Evolutionary conservation across 2,113 vertebrate species (phyloP).

Genomic region (Aix galericulata): DNA sequence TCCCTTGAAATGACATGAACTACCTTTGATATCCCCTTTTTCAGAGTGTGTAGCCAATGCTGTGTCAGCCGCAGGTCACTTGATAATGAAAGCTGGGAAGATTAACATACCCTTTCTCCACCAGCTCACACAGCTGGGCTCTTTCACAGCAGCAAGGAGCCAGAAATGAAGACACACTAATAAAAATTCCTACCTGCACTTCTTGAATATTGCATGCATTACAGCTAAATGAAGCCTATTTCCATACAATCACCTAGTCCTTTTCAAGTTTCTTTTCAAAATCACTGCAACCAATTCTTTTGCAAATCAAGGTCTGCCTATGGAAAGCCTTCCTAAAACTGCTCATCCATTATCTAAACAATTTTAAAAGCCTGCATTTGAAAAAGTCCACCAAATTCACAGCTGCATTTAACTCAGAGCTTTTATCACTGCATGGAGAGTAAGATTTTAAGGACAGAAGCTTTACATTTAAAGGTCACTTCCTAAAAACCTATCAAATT

Average conservation of each 20-base stretch:
- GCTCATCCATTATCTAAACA: conserved; percentile 24
- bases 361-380: background rate
- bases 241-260: conserved; percentile 5
- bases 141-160: background rate
- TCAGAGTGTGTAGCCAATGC: background rate
- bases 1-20: background rate
- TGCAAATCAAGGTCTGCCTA: conserved; percentile 10
- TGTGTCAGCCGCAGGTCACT: background rate
- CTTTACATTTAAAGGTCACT: background rate
- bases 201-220: conserved; percentile 38
- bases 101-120: background rate
- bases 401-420: background rate
- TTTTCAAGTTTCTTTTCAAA: conserved; percentile 39
- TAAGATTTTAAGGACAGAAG: background rate
- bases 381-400: background rate
- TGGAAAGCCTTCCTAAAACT: background rate
- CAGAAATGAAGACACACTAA: background rate
- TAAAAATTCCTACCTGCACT: conserved; percentile 39
- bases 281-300: conserved; percentile 9
- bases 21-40: background rate
- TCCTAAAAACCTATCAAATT: background rate
- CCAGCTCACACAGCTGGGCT: background rate
- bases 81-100: background rate
- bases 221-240: conserved; percentile 35
- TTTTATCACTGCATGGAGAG: background rate